phyloP scores from a whole-genome alignment of 2,113 vertebrate species.

The Hippocampus zosterae region DNA sequence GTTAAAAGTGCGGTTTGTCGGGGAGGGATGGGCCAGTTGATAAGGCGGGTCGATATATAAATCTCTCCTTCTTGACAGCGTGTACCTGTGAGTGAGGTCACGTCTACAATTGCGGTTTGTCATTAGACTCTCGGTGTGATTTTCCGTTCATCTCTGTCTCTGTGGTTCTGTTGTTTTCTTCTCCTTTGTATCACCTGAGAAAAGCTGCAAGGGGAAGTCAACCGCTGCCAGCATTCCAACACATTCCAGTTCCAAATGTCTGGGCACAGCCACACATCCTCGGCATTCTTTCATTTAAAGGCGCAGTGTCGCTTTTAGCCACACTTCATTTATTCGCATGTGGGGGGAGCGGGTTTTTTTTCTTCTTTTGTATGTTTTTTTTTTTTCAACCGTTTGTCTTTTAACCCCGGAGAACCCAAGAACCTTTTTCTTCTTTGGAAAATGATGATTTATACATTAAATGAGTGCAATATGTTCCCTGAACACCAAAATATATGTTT shows the following conservation, averaged over 20 bases:
- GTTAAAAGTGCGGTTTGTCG: constrained; percentile 32
- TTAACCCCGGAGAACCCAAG: too few relatives aligned
- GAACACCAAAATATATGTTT: too few relatives aligned
- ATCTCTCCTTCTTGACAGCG: constrained; percentile 35
- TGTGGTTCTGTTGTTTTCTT: constrained; percentile 47
- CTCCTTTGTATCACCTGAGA: constrained; percentile 59
- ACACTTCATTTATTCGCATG: constrained; percentile 7
- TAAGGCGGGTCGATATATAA: constrained; percentile 27
- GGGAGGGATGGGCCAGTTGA: constrained; percentile 39
- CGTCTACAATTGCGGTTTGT: constrained; percentile 62
- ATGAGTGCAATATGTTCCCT: too few relatives aligned
- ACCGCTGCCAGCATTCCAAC: constrained; percentile 58
- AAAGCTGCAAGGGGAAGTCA: constrained; percentile 47
- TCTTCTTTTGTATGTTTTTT: neutral
- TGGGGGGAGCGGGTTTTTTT: neutral
- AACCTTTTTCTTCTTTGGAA: too few relatives aligned
- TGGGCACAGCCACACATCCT: constrained; percentile 56
- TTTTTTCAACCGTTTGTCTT: neutral
- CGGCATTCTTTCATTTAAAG: constrained; percentile 58
- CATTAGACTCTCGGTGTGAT: constrained; percentile 44
- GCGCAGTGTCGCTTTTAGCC: constrained; percentile 49
- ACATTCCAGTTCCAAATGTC: constrained; percentile 57
- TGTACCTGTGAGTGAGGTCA: constrained; percentile 61
- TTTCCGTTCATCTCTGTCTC: constrained; percentile 39
- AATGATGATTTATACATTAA: too few relatives aligned